Base-by-base conservation (phyloP, 2,888 invertebrate genomes). In the Baccha elongata region DNA sequence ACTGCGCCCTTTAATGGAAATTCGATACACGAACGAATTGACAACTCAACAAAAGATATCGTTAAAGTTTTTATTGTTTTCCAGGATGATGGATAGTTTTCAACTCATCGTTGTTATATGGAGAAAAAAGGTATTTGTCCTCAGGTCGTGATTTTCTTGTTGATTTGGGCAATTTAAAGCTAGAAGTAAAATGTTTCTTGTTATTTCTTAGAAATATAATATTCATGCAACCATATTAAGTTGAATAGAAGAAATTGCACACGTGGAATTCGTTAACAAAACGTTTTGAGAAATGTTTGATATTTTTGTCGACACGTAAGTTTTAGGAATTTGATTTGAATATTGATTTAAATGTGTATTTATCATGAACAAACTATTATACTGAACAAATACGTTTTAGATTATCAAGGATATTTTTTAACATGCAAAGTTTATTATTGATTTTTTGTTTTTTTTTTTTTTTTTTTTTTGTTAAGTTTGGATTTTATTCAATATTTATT, bases 151-250 rank as follows among this genome's bases (percentile, higher is more conserved):
- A 15, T 46, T 44, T 58, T 10, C 53, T 44, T 29, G 42, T 19
- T 65, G 40, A 60, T 58, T 75, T 65, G n/a, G 64, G 32, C n/a
- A 58, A 65, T 75, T 74, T 32, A 21, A 55, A 46, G 80, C 80
- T 81, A 75, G 75, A 81, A 71, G 71, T 81, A 75, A 48, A 52
- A 58, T 69, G 50, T 65, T 53, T 52, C 26, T 26, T 11, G 35
- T 80, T 64, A 53, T 15, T 13, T 44, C 13, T 69, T 48, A 29
- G 40, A 29, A 17, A 17, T 44, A 29, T 60, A 5, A n/a, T 21
- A 37, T 37, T 0, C 23, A 58, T 40, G 2, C 13, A 15, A 11
- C 5, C 40, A 37, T 6, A 4, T 23, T 37, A 32, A 8, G 13
- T 37, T 23, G 11, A 37, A n/a, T 15, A 23, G 11, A 15, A 21